phyloP scores from a whole-genome alignment of 2,888 invertebrate genomes.

The Tetropium fuscum region DNA sequence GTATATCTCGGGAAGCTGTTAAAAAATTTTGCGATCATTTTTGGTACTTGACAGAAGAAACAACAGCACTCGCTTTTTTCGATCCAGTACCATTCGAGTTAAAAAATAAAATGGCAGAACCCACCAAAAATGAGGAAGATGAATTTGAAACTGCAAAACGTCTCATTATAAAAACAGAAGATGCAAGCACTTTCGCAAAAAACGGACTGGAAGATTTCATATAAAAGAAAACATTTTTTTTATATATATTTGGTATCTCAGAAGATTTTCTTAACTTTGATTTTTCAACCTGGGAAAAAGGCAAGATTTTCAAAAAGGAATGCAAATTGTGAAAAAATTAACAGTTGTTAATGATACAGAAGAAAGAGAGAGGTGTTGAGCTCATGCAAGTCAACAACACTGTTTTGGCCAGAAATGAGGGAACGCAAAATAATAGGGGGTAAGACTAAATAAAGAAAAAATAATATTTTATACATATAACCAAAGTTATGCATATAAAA shows the following conservation, averaged over 20 bases:
- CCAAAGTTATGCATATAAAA: no score
- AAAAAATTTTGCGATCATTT: neutral
- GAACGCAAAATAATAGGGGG: no score
- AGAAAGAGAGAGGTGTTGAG: neutral
- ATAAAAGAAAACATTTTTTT: neutral
- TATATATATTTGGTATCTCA: neutral
- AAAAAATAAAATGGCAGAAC: neutral
- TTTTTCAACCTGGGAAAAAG: neutral
- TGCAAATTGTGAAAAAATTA: conserved; percentile 6
- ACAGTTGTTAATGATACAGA: neutral
- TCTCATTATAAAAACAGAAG: neutral
- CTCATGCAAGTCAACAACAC: no score
- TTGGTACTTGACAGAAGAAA: neutral
- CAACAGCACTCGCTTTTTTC: neutral
- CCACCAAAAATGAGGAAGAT: neutral
- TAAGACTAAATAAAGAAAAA: no score
- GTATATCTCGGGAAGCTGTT: neutral
- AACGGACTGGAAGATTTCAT: neutral
- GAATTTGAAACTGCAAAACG: neutral
- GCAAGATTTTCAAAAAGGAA: conserved; percentile 6
- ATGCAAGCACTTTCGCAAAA: neutral
- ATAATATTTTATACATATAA: no score
- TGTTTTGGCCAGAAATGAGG: no score
- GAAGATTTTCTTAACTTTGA: neutral
- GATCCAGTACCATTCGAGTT: neutral